These are phyloP conservation scores for Choloepus didactylus DNA, from an alignment of 2,797 vertebrate genomes.

Conservation along the genomic window DNA sequence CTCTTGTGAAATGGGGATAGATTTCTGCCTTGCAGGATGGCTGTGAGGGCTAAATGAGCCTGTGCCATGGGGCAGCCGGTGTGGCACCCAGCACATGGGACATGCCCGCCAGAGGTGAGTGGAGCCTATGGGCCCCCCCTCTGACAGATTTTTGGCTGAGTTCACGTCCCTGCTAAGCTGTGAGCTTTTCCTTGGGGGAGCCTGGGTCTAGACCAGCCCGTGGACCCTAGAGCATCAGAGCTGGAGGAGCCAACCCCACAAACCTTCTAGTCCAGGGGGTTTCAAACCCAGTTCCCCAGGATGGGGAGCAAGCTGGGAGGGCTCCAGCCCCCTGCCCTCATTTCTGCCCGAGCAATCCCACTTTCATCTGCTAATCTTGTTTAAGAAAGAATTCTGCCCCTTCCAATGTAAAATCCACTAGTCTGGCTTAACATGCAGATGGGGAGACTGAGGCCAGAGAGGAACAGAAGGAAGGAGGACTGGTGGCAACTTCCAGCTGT, in stretches of 20 bases:
- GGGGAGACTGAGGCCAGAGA: not conserved
- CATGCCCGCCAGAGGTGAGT: not conserved
- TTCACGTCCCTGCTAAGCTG: not conserved
- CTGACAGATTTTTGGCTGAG: not conserved
- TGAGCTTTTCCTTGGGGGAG: not conserved
- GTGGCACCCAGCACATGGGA: accelerated
- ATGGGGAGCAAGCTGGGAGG: not conserved
- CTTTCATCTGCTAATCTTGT: not conserved
- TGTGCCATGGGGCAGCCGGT: accelerated
- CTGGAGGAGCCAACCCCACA: not conserved
- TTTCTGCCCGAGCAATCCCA: not conserved
- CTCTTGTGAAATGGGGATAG: not conserved
- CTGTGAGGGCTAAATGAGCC: not conserved
- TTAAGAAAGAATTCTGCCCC: not conserved
- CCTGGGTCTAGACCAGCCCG: not conserved
- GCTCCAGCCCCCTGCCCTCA: not conserved
- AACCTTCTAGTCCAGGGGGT: not conserved
- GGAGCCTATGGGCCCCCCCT: not conserved
- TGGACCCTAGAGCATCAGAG: not conserved
- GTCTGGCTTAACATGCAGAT: not conserved
- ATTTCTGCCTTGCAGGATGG: not conserved
- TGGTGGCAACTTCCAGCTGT: not conserved
- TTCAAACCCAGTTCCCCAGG: not conserved
- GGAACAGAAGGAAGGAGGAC: not conserved
- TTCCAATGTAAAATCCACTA: not conserved